Conservation (phyloP, 30 jellyfish, hydroid and myxozoan species). For the Mastigias papua region DNA sequence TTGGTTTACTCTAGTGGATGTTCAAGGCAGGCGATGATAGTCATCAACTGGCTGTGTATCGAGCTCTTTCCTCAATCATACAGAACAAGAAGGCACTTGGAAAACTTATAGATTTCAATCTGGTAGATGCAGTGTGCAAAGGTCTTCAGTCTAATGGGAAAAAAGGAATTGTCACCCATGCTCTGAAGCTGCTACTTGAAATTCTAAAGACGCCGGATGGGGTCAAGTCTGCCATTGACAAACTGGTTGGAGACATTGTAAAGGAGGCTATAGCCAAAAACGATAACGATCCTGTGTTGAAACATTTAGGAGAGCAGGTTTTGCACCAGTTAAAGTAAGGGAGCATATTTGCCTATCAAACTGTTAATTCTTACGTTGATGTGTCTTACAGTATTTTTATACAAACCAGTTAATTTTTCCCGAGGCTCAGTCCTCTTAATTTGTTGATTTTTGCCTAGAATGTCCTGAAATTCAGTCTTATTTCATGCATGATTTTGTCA, state of each 20-base stretch:
- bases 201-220: conserved; percentile 69
- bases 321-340: conserved; percentile 17
- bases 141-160: conserved; percentile 52
- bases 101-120: conserved; percentile 46
- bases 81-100: conserved; percentile 53
- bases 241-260: conserved; percentile 18
- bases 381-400: no score
- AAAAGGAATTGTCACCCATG: conserved; percentile 65
- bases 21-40: conserved; percentile 71
- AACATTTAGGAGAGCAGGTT: conserved; percentile 59
- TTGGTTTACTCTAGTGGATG: conserved; percentile 70
- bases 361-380: no score
- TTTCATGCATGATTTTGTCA: no score
- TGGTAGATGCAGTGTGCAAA: conserved; percentile 51
- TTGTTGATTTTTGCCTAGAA: no score
- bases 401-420: no score
- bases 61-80: conserved; percentile 59
- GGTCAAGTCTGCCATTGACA: conserved; percentile 45
- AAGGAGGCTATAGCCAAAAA: conserved; percentile 23
- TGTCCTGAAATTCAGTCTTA: no score
- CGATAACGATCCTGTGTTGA: conserved; percentile 61
- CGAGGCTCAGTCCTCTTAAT: no score
- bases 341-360: neutral
- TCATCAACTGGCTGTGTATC: conserved; percentile 60
- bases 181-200: conserved; percentile 45